Percentiles rank a stretch among this genome's conserved stretches.
Conservation (phyloP, 2,888 invertebrate species). For the Caradrina clavipalpis region DNA sequence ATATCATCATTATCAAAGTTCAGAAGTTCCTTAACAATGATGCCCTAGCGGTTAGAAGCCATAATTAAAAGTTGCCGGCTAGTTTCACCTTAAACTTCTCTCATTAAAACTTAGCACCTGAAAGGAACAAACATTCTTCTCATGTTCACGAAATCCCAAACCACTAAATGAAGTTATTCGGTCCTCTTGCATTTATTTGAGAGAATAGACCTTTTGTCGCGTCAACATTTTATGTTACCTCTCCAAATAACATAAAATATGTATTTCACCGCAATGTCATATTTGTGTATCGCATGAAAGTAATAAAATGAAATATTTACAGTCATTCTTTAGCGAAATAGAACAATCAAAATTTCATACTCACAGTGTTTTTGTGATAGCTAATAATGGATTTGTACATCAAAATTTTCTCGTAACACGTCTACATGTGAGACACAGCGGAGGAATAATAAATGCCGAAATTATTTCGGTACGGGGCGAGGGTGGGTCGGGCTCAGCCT, state of each 20-base stretch:
- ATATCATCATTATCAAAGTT: slow-evolving; percentile 80
- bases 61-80: slow-evolving; percentile 87
- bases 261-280: slow-evolving; percentile 13
- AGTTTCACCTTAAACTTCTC: slow-evolving; percentile 85
- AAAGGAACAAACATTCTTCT: slow-evolving; percentile 84
- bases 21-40: slow-evolving; percentile 75
- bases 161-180: slow-evolving; percentile 59
- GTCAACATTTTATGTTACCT: neutral
- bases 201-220: slow-evolving; percentile 6
- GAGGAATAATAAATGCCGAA: slow-evolving; percentile 72
- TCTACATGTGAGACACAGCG: slow-evolving; percentile 62
- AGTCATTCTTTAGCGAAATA: slow-evolving; percentile 29
- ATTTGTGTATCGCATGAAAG: slow-evolving; percentile 27
- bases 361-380: slow-evolving; percentile 62
- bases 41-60: slow-evolving; percentile 78
- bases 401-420: slow-evolving; percentile 66
- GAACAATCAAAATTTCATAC: slow-evolving; percentile 48
- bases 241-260: slow-evolving; percentile 2
- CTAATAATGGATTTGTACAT: slow-evolving; percentile 67
- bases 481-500: slow-evolving; percentile 59
- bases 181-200: slow-evolving; percentile 12
- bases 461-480: slow-evolving; percentile 68
- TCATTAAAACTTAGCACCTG: slow-evolving; percentile 88
- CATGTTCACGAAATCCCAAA: slow-evolving; percentile 75
- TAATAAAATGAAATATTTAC: slow-evolving; percentile 55